Evolutionary conservation across 2,888 invertebrate genomes (phyloP), one percentile per base, ranked within the genome.

Genomic region (Aquatica leii): DNA sequence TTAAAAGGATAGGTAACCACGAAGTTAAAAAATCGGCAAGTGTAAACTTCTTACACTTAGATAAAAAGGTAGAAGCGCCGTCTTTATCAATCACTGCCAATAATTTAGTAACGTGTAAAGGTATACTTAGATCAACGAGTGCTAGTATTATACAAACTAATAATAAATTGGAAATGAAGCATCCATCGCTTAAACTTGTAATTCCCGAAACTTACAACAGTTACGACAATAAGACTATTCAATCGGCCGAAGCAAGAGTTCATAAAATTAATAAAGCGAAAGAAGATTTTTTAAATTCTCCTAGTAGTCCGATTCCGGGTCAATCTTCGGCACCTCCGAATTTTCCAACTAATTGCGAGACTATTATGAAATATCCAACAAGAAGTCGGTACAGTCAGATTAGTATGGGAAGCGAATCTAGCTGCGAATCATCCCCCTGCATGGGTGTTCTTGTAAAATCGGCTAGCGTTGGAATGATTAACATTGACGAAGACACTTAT

Each of bases 391-490:
- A 82, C 43, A 89, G 89, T 76, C 86, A 87, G 73, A 84, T 88
- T 11, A 89, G 89, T 75, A 85, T 86, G 50, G 88, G 86, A 56
- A 89, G 88, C 71, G 88, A 88, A 65, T 84, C 84, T 0, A 84
- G 84, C 66, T 77, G 70, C 61, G 80, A 82, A 77, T 74, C 73
- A 8, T 72, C 74, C 1, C 65, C 73, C 40, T 69, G 69, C 78
- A 84, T 85, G 54, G 79, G 83, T 2, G 70, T 83, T 6, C 78
- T 90, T n/a, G 85, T 88, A 0, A 90, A 92, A 72, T 91, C 91
- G 24, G 88, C 89, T 0, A 92, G 92, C 67, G 91, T 88, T 0
- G 91, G 91, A n/a, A 90, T 92, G 87, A 90, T 92, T 59, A 88
- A 89, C 71, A 84, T 89, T 0, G 89, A 89, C 66, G 81, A 85